A percentile compares a stretch with the other conserved stretches of the same genome.
Evolutionary conservation across 2,888 invertebrate genomes (phyloP).

Genomic region (Ferrisia virgata): DNA sequence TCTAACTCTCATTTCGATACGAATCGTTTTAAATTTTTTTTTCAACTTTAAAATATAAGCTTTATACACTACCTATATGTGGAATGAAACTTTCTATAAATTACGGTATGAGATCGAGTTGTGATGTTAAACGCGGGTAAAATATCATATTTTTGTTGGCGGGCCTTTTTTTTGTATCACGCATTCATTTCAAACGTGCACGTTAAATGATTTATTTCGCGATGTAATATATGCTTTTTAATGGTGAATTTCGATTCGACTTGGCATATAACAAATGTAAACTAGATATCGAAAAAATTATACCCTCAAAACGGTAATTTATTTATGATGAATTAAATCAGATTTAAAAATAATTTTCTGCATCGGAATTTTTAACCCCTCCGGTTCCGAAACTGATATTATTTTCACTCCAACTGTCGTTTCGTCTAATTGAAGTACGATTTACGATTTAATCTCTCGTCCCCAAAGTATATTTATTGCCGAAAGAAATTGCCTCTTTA

Average conservation of each 20-base stretch:
- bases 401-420: background rate
- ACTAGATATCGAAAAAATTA: background rate
- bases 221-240: background rate
- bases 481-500: slow-evolving; percentile 16
- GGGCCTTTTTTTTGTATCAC: background rate
- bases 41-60: background rate
- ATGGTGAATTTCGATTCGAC: background rate
- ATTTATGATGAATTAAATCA: background rate
- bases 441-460: slow-evolving; percentile 23
- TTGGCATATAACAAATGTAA: background rate
- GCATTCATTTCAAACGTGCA: background rate
- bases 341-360: background rate
- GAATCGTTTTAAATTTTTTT: background rate
- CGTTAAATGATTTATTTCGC: slow-evolving; percentile 3
- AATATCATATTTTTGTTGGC: background rate
- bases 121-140: background rate
- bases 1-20: background rate
- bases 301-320: background rate
- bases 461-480: background rate
- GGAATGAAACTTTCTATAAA: background rate
- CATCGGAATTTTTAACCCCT: background rate
- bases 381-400: background rate
- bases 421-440: slow-evolving; percentile 18
- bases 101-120: background rate
- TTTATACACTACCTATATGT: background rate